These are phyloP conservation scores for Acromyrmex echinatior DNA, from an alignment of 1,140 invertebrate genomes.

Conservation along the genomic window DNA sequence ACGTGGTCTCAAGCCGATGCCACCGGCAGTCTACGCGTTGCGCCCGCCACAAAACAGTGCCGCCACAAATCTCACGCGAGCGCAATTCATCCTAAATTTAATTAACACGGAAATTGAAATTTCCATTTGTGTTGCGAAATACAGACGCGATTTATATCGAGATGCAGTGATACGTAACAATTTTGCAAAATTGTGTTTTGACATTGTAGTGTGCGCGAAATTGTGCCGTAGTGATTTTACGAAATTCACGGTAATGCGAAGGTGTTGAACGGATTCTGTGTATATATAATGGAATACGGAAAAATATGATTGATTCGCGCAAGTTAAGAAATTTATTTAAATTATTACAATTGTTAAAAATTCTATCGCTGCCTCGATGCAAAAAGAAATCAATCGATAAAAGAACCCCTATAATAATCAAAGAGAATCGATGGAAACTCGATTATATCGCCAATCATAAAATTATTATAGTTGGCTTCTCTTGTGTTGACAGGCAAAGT, in stretches of 20 bases:
- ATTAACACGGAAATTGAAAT: slow-evolving; percentile 48
- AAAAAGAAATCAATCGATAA: slow-evolving; percentile 19
- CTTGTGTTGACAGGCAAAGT: slow-evolving; percentile 33
- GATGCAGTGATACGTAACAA: neutral
- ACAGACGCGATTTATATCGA: neutral
- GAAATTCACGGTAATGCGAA: neutral
- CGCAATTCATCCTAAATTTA: slow-evolving; percentile 34
- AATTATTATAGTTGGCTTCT: neutral
- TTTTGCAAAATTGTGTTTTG: neutral
- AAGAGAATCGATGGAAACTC: slow-evolving; percentile 23
- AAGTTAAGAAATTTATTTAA: neutral
- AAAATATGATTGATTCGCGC: neutral
- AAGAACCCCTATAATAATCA: neutral
- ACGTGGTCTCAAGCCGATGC: slow-evolving; percentile 75
- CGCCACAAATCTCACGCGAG: slow-evolving; percentile 66
- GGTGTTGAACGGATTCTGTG: neutral
- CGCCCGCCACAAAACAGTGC: slow-evolving; percentile 55
- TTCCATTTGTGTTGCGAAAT: slow-evolving; percentile 11
- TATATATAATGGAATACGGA: neutral
- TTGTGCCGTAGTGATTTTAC: neutral
- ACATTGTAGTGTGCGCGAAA: neutral
- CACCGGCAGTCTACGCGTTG: slow-evolving; percentile 55
- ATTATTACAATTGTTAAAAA: neutral
- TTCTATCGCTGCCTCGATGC: neutral
- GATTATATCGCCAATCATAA: slow-evolving; percentile 33